A percentile compares a stretch with the other conserved stretches of the same genome.
Conservation (phyloP, 1,140 invertebrate species). For the Calosoma granatense region DNA sequence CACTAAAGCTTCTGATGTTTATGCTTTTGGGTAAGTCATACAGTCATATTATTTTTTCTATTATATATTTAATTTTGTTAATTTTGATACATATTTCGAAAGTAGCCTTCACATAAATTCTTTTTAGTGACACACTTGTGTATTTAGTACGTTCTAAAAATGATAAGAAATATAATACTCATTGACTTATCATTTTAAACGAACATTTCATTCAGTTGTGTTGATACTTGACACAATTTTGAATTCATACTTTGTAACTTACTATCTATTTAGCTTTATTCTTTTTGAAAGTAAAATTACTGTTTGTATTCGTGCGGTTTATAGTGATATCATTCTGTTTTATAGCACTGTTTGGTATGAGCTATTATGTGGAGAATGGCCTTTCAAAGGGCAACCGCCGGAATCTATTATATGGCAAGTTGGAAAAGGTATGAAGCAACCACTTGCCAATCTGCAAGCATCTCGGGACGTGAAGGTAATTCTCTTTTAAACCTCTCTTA, state of each 20-base stretch:
- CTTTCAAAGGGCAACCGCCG: slow-evolving; percentile 84
- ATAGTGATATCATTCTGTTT: slow-evolving; percentile 22
- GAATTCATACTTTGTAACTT: not conserved
- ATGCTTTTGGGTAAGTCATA: slow-evolving; percentile 93
- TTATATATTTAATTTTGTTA: slow-evolving; percentile 11
- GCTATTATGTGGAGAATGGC: slow-evolving; percentile 90
- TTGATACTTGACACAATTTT: not conserved
- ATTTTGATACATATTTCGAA: slow-evolving; percentile 10
- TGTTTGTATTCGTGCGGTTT: not conserved
- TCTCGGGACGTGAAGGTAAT: slow-evolving; percentile 92
- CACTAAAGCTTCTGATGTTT: slow-evolving; percentile 85
- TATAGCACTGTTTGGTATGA: slow-evolving; percentile 97
- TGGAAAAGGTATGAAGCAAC: slow-evolving; percentile 91
- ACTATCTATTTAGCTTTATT: not conserved
- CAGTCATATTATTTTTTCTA: slow-evolving; percentile 9
- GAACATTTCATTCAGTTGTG: too few species aligned
- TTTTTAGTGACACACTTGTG: too few species aligned
- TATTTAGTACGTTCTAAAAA: too few species aligned
- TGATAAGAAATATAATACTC: too few species aligned
- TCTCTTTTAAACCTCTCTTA: too few species aligned
- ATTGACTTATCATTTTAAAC: too few species aligned
- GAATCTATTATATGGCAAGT: slow-evolving; percentile 98
- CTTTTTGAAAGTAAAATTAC: too few species aligned
- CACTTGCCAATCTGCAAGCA: slow-evolving; percentile 86
- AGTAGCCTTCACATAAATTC: too few species aligned